A percentile compares a stretch with the other conserved stretches of the same genome.
Evolutionary conservation across 1,140 invertebrate genomes (phyloP).

Genomic region (Philaenus spumarius): DNA sequence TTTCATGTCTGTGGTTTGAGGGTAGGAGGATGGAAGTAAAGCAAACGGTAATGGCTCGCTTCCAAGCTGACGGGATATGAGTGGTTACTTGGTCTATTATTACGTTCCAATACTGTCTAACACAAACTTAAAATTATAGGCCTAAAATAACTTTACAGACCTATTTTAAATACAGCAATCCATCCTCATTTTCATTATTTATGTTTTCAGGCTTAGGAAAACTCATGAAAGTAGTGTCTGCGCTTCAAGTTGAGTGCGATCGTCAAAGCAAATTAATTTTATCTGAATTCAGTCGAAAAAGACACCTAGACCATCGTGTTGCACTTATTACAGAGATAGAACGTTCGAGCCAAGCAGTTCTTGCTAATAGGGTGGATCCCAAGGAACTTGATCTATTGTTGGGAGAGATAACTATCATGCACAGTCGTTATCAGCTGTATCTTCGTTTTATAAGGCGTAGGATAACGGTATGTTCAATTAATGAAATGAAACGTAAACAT

Average conservation of each 20-base stretch:
- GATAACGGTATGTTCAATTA: not conserved
- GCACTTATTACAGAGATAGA: slow-evolving; percentile 52
- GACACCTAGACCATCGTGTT: slow-evolving; percentile 61
- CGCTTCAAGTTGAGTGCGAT: slow-evolving; percentile 84
- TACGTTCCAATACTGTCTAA: too few relatives aligned
- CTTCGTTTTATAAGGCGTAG: slow-evolving; percentile 56
- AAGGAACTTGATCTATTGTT: slow-evolving; percentile 84
- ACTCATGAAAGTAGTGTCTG: slow-evolving; percentile 60
- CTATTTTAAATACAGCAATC: too few relatives aligned
- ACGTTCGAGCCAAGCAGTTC: slow-evolving; percentile 33
- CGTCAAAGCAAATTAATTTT: slow-evolving; percentile 62
- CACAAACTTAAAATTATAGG: too few relatives aligned
- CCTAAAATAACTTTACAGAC: too few relatives aligned
- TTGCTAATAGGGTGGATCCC: slow-evolving; percentile 53
- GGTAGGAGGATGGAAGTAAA: too few relatives aligned
- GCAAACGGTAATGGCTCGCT: too few relatives aligned
- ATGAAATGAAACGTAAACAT: too few relatives aligned
- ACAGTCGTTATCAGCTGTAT: slow-evolving; percentile 85
- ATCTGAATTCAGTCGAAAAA: slow-evolving; percentile 66
- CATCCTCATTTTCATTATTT: slow-evolving; percentile 8
- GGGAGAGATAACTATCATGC: slow-evolving; percentile 86
- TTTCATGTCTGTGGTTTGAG: too few relatives aligned
- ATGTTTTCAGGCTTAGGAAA: slow-evolving; percentile 53
- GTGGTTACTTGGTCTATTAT: too few relatives aligned
- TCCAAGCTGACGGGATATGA: too few relatives aligned